Base-by-base conservation (phyloP, 2,113 vertebrate genomes). In the Datnioides undecimradiatus region DNA sequence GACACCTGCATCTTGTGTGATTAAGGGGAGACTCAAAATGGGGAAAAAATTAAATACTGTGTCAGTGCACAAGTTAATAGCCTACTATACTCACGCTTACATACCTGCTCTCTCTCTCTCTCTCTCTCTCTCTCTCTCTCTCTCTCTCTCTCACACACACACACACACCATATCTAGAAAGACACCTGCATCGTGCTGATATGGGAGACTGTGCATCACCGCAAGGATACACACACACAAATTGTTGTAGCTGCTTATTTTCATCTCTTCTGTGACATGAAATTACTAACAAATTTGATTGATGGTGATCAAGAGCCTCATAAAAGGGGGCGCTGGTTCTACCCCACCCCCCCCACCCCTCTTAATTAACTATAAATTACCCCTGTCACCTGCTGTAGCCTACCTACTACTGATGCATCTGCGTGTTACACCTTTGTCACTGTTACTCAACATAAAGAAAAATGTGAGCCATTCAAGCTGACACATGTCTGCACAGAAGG, bases 131-230 rank as follows among this genome's bases (percentile, higher is more conserved):
- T 7, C 36, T n/a, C 25, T 51, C 36, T 65, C 34, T 17, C 51
- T 41, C 23, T 5, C 49, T 49, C 27, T 55, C 54, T 25, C 54
- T 31, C 52, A 48, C 59, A 25, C 71, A 38, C 57, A 49, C 55
- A 14, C 36, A 71, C 36, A 79, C 45, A 55, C 34, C 65, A 57
- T 71, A 77, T 71, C 73, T 74, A 70, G 58, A 83, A 57, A 76
- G 84, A 72, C 82, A 90, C 86, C 90, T 91, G 91, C 87, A 87
- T 74, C 79, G 60, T 63, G 77, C 84, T 84, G 84, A 91, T 90
- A 91, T 57, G 79, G 66, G 34, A 87, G 54, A 25, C 13, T 63
- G 45, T 73, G 34, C 45, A 23, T 73, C 9, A 63, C 51, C 75
- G 27, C 70, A 68, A 63, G 16, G 21, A 79, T 0, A 67, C 34